phyloP scores from a whole-genome alignment of 2,113 vertebrate species.

The Tetrao urogallus region DNA sequence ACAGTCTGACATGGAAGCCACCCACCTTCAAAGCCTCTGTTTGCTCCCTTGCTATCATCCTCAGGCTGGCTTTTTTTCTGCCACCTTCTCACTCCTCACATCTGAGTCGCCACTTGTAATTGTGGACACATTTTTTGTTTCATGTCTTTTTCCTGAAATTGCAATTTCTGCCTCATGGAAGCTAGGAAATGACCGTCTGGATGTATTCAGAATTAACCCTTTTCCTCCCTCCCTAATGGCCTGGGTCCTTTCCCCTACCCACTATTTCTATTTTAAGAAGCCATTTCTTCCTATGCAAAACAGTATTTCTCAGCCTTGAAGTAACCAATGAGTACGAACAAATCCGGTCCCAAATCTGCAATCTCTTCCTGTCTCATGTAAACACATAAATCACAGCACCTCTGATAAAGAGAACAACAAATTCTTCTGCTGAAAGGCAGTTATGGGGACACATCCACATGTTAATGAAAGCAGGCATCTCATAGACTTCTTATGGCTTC shows the following conservation, averaged over 20 bases:
- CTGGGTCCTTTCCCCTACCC: neutral
- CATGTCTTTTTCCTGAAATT: neutral
- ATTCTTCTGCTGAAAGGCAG: conserved; percentile 5
- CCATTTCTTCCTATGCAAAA: neutral
- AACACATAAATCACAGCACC: neutral
- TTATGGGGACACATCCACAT: neutral
- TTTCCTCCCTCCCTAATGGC: neutral
- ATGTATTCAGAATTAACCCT: neutral
- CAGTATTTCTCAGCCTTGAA: neutral
- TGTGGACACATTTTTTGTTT: neutral
- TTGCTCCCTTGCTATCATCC: conserved; percentile 38
- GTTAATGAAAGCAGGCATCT: neutral
- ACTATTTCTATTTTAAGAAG: neutral
- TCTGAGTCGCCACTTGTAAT: neutral
- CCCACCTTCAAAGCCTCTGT: conserved; percentile 70
- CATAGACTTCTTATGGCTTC: neutral
- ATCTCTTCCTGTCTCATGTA: neutral
- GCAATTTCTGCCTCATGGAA: neutral
- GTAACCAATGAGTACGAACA: neutral
- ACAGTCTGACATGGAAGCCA: conserved; percentile 71
- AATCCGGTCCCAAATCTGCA: neutral
- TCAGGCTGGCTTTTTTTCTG: neutral
- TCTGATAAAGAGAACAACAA: neutral
- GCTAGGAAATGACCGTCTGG: neutral
- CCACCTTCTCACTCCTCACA: conserved; percentile 6